Conservation (phyloP, 2,888 invertebrate species). For the Pasiphila rectangulata region DNA sequence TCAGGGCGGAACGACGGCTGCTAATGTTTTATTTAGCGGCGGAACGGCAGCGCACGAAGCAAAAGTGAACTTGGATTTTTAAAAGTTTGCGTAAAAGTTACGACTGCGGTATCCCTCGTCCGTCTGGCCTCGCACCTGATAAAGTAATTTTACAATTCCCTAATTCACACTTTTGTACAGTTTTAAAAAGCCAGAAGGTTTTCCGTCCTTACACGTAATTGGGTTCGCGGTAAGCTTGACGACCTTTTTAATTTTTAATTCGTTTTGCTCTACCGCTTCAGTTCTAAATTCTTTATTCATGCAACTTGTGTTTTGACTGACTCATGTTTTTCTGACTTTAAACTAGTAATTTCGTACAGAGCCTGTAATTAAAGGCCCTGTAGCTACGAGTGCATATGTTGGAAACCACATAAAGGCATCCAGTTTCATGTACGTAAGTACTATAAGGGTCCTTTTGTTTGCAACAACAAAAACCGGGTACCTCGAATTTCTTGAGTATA, state of each 20-base stretch:
- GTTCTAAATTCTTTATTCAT: slow-evolving; percentile 12
- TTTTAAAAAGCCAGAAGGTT: slow-evolving; percentile 68
- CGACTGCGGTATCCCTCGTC: slow-evolving; percentile 56
- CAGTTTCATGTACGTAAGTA: slow-evolving; percentile 48
- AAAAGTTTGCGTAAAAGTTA: slow-evolving; percentile 73
- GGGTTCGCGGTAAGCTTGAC: slow-evolving; percentile 59
- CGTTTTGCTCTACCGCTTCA: slow-evolving; percentile 24
- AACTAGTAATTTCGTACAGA: slow-evolving; percentile 14
- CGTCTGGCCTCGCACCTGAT: slow-evolving; percentile 69
- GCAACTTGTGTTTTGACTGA: slow-evolving; percentile 35
- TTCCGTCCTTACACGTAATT: slow-evolving; percentile 57
- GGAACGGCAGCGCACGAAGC: slow-evolving; percentile 44
- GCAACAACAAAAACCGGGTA: slow-evolving; percentile 65
- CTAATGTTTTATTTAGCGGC: slow-evolving; percentile 71
- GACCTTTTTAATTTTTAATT: slow-evolving; percentile 59
- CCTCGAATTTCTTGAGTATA: slow-evolving; percentile 69
- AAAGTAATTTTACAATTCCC: slow-evolving; percentile 76
- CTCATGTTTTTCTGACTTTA: slow-evolving; percentile 24
- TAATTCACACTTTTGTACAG: slow-evolving; percentile 76
- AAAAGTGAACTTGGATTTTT: slow-evolving; percentile 78
- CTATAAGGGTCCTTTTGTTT: slow-evolving; percentile 64
- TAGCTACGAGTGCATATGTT: slow-evolving; percentile 30
- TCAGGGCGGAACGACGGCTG: slow-evolving; percentile 58
- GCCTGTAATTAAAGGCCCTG: slow-evolving; percentile 36
- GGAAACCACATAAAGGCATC: slow-evolving; percentile 53